Evolutionary conservation across 2,888 invertebrate species (phyloP), one percentile per base, ranked within the genome.

Genomic region (Agonopterix arenella): DNA sequence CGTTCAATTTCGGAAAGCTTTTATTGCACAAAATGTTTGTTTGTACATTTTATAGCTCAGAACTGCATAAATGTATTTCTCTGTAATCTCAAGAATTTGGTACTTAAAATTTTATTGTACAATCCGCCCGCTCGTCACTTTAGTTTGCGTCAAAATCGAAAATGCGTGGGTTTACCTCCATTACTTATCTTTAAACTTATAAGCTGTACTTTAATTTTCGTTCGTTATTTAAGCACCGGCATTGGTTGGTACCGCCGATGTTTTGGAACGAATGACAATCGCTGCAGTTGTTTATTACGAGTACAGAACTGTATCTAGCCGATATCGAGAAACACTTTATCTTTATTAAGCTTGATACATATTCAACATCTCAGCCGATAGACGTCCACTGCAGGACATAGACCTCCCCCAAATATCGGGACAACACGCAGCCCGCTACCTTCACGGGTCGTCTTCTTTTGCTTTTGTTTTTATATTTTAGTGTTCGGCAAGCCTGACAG

Each of bases 91-190:
- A 50, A 28, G 46, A 44, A 28, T 44, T 50, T 47, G 47, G 47
- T 1, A 28, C 3, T 44, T 41, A 50, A 47, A 28, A 5, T 44
- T 50, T 44, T 43, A 46, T 46, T 46, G 2, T 9, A 8, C 11
- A 8, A 7, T n/a, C 7, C 36, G 16, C 45, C 42, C 46, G 44
- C 52, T 49, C 11, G 1, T 38, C n/a, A 11, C 46, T 49, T 51
- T 45, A 56, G 38, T 46, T 52, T 53, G 48, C 44, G 43, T 46
- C 53, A 50, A 49, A 46, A 45, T 40, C 11, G 45, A 43, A 41
- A 47, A 44, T 47, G 72, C 72, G 76, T 76, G 72, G 76, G 73
- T 54, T 57, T 64, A 66, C 66, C 70, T 69, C 51, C 62, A 66
- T 68, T 66, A 70, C 66, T 64, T 65, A 64, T 11, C 11, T 13